Evolutionary conservation across 2,113 vertebrate genomes (phyloP), one percentile per base, ranked within the genome.

Genomic region (Maccullochella peelii): DNA sequence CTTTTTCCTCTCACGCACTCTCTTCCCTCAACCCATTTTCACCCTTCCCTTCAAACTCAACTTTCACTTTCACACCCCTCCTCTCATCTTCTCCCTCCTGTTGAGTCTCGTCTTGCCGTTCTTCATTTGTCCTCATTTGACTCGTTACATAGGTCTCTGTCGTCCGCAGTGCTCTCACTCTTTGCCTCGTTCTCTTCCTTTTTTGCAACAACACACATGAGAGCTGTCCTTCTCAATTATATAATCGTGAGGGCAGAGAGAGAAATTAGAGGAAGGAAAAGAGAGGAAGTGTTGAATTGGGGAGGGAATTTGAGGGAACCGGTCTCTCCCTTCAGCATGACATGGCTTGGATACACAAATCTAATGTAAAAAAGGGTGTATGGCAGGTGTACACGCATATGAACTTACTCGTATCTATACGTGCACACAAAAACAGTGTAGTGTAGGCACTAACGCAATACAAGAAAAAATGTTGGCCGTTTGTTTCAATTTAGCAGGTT

Each of bases 401-500:
- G 57, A 33, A 65, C 57, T 59, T 9, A 33, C 44, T 57, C 18
- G 21, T 10, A 65, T 63, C n/a, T 38, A 47, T 49, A 42, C 16
- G 23, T 27, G 23, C 47, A 84, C 50, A 72, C 36, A 50, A n/a
- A 54, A 55, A 73, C 54, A 76, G 33, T 47, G 44, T 15, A 16
- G 55, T 14, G 70, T 44, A 69, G 58, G 23, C 73, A 71, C 38
- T 7, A 42, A 66, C 33, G 11, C 69, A 55, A 59, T 58, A 74
- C 52, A 84, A 69, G 18, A 83, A 69, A 49, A 83, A 73, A 61
- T 40, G 58, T 70, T 87, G 80, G 73, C 20, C 16, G 67, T 86
- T 88, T 84, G 68, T 71, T 76, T 91, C 75, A 89, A 87, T 92
- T 82, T 83, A 88, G 73, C 82, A 80, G 72, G 71, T 91, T 89